Conservation (phyloP, 2,888 invertebrate genomes). For the Melieria omissa region DNA sequence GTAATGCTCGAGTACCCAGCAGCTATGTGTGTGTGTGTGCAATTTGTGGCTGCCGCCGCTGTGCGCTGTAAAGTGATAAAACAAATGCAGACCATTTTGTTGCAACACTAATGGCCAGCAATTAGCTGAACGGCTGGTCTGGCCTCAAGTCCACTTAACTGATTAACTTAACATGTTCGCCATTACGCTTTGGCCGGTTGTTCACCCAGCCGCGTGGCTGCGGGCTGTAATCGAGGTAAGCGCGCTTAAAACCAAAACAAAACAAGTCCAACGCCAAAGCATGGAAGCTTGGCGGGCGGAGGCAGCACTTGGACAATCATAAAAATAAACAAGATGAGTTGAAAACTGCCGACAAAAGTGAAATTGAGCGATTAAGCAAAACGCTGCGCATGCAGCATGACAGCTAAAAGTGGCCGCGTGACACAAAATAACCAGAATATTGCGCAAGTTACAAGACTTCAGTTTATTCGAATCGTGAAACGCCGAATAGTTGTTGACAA, state of each 20-base stretch:
- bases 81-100: slow-evolving; percentile 23
- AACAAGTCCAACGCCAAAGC: background rate
- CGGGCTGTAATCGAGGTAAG: background rate
- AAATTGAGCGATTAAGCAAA: background rate
- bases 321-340: slow-evolving; percentile 8
- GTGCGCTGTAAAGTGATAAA: slow-evolving; percentile 14
- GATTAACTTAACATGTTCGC: slow-evolving; percentile 14
- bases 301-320: background rate
- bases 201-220: background rate
- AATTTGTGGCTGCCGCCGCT: no score
- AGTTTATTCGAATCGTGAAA: no score
- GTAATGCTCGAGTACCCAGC: no score
- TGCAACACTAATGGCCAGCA: slow-evolving; percentile 20
- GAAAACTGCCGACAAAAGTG: slow-evolving; percentile 14
- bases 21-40: no score
- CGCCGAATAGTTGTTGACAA: no score
- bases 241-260: background rate
- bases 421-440: no score
- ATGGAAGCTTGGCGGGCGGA: background rate
- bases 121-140: slow-evolving; percentile 10
- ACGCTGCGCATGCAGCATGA: background rate
- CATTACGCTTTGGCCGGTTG: background rate
- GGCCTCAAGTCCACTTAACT: slow-evolving; percentile 19
- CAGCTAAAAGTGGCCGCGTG: background rate
- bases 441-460: no score